These are phyloP conservation scores for Nematostella vectensis DNA, from an alignment of 92 coral and sea anemone genomes.

Conservation along the genomic window DNA sequence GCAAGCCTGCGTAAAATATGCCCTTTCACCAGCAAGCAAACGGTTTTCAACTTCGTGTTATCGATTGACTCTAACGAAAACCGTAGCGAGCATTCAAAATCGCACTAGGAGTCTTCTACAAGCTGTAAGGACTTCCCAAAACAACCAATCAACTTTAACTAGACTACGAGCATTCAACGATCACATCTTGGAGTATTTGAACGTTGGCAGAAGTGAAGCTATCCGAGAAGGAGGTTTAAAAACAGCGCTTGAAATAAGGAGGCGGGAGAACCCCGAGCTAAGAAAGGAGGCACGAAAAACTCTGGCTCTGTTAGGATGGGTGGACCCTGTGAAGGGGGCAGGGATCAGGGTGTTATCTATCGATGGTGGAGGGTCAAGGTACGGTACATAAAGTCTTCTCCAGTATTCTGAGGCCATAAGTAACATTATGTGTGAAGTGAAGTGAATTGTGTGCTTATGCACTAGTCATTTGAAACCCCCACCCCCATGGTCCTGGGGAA, in stretches of 20 bases:
- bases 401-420: no score
- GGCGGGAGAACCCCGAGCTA: constrained; percentile 61
- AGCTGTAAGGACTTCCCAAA: constrained; percentile 70
- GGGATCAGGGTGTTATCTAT: constrained; percentile 82
- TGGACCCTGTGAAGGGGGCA: constrained; percentile 76
- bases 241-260: constrained; percentile 40
- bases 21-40: no score
- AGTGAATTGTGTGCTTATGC: no score
- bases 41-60: constrained; percentile 4
- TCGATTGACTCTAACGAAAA: constrained; percentile 28
- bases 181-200: constrained; percentile 70
- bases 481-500: no score
- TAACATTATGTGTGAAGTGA: no score
- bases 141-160: constrained; percentile 65
- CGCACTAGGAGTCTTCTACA: constrained; percentile 77
- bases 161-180: constrained; percentile 80
- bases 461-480: no score
- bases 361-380: constrained; percentile 99
- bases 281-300: constrained; percentile 70
- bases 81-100: constrained; percentile 92
- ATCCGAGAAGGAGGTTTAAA: constrained; percentile 67
- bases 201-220: constrained; percentile 74
- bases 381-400: not conserved
- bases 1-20: no score
- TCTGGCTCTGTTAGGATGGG: constrained; percentile 75